phyloP scores from a whole-genome alignment of 2,113 vertebrate genomes.

The Dendropsophus ebraccatus region DNA sequence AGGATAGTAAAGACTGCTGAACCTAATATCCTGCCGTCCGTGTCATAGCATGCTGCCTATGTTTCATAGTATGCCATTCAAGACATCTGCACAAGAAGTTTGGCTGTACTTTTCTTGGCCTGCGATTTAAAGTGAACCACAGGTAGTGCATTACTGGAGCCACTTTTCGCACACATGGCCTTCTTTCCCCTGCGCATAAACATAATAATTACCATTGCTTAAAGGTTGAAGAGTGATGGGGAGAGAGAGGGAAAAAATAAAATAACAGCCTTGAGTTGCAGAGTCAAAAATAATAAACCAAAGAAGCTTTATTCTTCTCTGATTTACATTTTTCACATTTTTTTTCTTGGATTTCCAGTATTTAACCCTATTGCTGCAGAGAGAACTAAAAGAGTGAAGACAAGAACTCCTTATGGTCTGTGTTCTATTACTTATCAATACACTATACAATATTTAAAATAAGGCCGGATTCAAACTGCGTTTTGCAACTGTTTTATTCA shows the following conservation, averaged over 20 bases:
- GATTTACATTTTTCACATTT: not conserved
- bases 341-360: not conserved
- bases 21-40: not conserved
- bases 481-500: no score
- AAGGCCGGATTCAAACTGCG: no score
- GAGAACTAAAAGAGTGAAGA: not conserved
- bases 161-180: slow-evolving; percentile 41
- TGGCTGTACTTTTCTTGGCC: slow-evolving; percentile 33
- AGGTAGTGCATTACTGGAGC: slow-evolving; percentile 52
- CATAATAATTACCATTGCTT: slow-evolving; percentile 50
- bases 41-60: not conserved
- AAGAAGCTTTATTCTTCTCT: not conserved
- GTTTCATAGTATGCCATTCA: not conserved
- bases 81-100: slow-evolving; percentile 32
- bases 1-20: not conserved
- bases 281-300: slow-evolving; percentile 22
- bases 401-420: no score
- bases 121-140: slow-evolving; percentile 38
- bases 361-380: slow-evolving; percentile 10
- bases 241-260: slow-evolving; percentile 27
- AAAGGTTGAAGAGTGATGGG: slow-evolving; percentile 45
- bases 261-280: slow-evolving; percentile 37
- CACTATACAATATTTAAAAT: no score
- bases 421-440: no score
- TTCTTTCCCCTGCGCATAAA: slow-evolving; percentile 37